phyloP scores from a whole-genome alignment of 2,888 invertebrate genomes.

The Gibbula magus region DNA sequence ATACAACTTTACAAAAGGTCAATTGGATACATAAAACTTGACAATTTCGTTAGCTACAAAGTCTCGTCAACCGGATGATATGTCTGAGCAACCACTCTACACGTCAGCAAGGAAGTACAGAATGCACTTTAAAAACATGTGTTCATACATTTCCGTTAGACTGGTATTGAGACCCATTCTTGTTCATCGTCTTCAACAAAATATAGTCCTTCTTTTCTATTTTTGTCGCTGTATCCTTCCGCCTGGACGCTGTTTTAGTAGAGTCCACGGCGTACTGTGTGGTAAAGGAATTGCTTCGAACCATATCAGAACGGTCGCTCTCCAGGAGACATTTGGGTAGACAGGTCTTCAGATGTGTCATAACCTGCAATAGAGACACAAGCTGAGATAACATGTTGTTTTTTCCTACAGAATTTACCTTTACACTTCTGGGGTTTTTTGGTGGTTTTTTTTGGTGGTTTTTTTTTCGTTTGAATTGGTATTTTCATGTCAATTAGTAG shows the following conservation, averaged over 20 bases:
- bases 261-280: background rate
- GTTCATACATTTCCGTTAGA: background rate
- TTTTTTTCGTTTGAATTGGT: no score
- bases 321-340: background rate
- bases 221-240: background rate
- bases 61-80: no score
- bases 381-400: no score
- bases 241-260: background rate
- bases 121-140: background rate
- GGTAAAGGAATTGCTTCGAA: background rate
- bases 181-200: background rate
- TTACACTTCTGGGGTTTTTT: no score
- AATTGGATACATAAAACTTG: no score
- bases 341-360: slow-evolving; percentile 31
- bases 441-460: no score
- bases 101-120: no score
- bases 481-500: no score
- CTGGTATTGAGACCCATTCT: background rate
- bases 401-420: no score
- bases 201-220: slow-evolving; percentile 12
- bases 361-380: slow-evolving; percentile 28
- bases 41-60: no score
- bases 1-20: no score
- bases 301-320: background rate
- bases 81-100: no score